phyloP scores from a whole-genome alignment of 2,888 invertebrate species.

The Electrophaes corylata region DNA sequence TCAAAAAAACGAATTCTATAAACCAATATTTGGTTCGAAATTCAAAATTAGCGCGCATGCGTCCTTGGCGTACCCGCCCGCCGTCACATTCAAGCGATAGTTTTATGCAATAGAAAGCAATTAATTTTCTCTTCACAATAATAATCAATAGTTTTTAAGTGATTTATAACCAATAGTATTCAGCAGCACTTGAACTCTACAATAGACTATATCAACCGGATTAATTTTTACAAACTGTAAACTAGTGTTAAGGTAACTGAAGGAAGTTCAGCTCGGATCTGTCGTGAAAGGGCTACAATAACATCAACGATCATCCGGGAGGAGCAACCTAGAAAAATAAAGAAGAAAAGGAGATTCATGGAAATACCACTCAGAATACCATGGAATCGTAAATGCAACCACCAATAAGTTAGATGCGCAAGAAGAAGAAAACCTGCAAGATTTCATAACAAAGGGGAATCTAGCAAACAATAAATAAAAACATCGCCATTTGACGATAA shows the following conservation, averaged over 20 bases:
- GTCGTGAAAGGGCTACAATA: constrained; percentile 72
- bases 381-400: constrained; percentile 67
- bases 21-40: constrained; percentile 70
- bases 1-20: constrained; percentile 68
- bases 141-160: constrained; percentile 82
- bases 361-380: constrained; percentile 62
- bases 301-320: constrained; percentile 79
- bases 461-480: constrained; percentile 74
- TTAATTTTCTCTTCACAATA: constrained; percentile 67
- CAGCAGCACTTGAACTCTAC: constrained; percentile 82
- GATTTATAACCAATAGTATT: constrained; percentile 77
- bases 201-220: constrained; percentile 68
- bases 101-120: constrained; percentile 81
- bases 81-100: constrained; percentile 81
- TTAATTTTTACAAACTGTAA: constrained; percentile 76
- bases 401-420: constrained; percentile 79
- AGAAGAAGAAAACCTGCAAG: constrained; percentile 71
- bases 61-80: constrained; percentile 70
- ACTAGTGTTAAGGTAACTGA: constrained; percentile 81
- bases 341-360: constrained; percentile 67
- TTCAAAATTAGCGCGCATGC: constrained; percentile 80
- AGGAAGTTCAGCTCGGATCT: constrained; percentile 76
- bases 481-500: constrained; percentile 83
- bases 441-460: constrained; percentile 78
- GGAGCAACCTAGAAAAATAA: constrained; percentile 63